Evolutionary conservation across 2,113 vertebrate genomes (phyloP), one percentile per base, ranked within the genome.

Genomic region (Phyllostomus discolor): DNA sequence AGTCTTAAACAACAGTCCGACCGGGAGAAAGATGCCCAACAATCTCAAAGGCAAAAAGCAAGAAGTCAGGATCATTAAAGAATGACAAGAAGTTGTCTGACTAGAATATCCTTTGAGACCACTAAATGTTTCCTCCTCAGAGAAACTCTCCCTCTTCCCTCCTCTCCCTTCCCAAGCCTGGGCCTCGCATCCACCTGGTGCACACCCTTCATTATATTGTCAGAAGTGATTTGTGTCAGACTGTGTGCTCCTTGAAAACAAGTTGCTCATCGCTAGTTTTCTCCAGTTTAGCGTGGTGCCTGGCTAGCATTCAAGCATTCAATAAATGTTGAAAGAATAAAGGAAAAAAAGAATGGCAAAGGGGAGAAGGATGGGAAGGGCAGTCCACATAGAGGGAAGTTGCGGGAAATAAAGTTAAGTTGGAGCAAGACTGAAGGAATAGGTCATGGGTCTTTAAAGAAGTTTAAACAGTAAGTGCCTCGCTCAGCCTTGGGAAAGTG

Each of bases 21-120:
- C 67, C 79, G 14, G 59, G 26, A 66, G 75, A 82, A 64, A 69
- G 50, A 80, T 31, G 92, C 48, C 48, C 22, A 31, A 90, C 52
- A 10, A 93, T 84, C 86, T 88, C 59, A 91, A 91, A 91, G 22
- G 31, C 73, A 93, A 90, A 91, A 78, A 54, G 50, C n/a, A 79
- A 73, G 62, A 93, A 76, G 43, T 79, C 48, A 35, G 26, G 46
- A 59, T 28, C 59, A 24, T 83, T 80, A 52, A 88, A 94, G 66
- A 92, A 93, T 35, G 24, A 22, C 33, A 38, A 76, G 12, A 81
- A 64, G 12, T 73, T 92, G n/a, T 93, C 85, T 96, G 52, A 70
- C 46, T 28, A 62, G 48, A 84, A 62, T 54, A 87, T 62, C 41
- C 76, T 92, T 80, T 75, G 59, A 88, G 35, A 59, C 19, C 93